Base-by-base conservation (phyloP, 2,113 vertebrate species). In the Vombatus ursinus region DNA sequence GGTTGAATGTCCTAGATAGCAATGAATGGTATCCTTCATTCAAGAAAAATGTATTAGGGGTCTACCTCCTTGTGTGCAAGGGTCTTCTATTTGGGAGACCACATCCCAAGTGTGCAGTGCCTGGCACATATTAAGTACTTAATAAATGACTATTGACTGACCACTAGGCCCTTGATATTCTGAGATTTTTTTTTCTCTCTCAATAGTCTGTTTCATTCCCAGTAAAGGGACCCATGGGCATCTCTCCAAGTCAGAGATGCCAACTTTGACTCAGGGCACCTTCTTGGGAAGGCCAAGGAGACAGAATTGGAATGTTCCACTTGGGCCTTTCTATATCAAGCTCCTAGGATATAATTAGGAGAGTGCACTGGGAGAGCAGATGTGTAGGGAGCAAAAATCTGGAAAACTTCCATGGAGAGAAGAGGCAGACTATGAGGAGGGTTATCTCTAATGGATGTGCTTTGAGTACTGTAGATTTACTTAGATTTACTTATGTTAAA, bases 271-370 rank as follows among this genome's bases (percentile, higher is more conserved):
- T 90, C 3, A 14, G 90, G 90, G n/a, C 48, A 31, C 9, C 49
- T 48, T 31, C 90, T 50, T 31, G 49, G 90, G 90, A 90, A 50
- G 90, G 10, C 91, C 57, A 52, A 68, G 52, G 37, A 92, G 90
- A 61, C 93, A 93, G 94, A 96, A 93, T 96, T n/a, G 93, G 95
- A 96, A 95, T 92, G 68, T 54, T 37, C 93, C 92, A 91, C 91
- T 52, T 90, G 92, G 90, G 90, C 92, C 92, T 93, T 97, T 97
- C 94, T 90, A 91, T 93, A 92, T 95, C 90, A 53, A 77, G 52
- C 93, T 95, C 53, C 12, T 10, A 16, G 44, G 92, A 89, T 77
- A 68, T 96, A 50, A 90, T 90, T 90, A 90, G 90, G 49, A 50
- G 48, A 90, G 48, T 90, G 48, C 9, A 50, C 25, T 90, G 25